phyloP scores from a whole-genome alignment of 2,113 vertebrate species.

The Scolopax mira region DNA sequence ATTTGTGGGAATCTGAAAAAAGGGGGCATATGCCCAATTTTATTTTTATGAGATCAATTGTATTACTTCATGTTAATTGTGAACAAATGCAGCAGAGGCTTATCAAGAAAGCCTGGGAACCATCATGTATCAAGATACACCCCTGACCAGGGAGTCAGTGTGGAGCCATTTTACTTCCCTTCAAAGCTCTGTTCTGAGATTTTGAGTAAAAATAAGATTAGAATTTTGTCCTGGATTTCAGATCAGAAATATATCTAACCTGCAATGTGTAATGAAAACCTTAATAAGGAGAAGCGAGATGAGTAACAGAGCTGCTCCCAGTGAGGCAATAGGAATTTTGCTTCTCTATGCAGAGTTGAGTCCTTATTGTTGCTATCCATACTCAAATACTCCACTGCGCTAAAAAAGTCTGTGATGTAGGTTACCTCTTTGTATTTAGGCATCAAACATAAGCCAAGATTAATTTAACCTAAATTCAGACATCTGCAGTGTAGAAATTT shows the following conservation, averaged over 20 bases:
- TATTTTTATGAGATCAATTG: not conserved
- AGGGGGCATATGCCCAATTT: not conserved
- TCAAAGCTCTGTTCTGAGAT: not conserved
- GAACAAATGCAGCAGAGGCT: not conserved
- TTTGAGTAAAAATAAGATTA: not conserved
- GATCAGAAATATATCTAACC: not conserved
- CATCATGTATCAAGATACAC: accelerated
- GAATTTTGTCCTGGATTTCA: not conserved
- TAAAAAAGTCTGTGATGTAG: not conserved
- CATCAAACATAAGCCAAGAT: not conserved
- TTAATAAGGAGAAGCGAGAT: not conserved
- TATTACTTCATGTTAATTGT: not conserved
- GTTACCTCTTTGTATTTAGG: not conserved
- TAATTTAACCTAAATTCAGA: not conserved
- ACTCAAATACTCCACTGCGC: not conserved
- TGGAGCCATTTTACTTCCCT: not conserved
- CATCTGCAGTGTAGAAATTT: not conserved
- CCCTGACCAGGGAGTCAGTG: not conserved
- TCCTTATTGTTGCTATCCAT: not conserved
- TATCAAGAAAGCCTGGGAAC: not conserved
- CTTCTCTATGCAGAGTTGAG: not conserved
- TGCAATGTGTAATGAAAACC: not conserved
- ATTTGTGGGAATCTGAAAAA: not conserved
- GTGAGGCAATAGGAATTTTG: not conserved
- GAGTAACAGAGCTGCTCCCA: not conserved